Base-by-base conservation (phyloP, 2,797 vertebrate genomes). In the Takifugu ocellatus region DNA sequence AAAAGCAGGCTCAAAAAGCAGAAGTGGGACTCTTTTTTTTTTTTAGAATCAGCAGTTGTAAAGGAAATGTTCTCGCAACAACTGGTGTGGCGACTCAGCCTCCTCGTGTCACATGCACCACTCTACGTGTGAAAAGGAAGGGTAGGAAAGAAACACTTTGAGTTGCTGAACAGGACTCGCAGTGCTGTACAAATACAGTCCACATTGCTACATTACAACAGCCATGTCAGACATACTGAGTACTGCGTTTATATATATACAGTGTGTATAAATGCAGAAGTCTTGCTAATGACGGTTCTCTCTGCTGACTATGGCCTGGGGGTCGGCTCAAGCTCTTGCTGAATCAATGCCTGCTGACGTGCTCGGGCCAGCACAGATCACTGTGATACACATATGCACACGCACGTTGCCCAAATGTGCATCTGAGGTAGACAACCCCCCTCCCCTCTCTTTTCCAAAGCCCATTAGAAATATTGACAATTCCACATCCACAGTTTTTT, bases 381-480 rank as follows among this genome's bases (percentile, higher is more conserved):
- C 57, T 67, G 47, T 45, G 49, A 24, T 1, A 58, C 49, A 46
- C 51, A 61, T 49, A 49, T 47, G 33, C 66, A 51, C 54, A 49
- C 45, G 46, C 49, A 33, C 26, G 31, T 8, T 52, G 54, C 16
- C 6, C 26, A 61, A 44, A 59, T 51, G 51, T 25, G 36, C 49
- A 55, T 39, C 51, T 61, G 11, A 44, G 16, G 6, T 61, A 39
- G 16, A 53, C 36, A 24, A 29, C 50, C 36, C 33, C 56, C 10
- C 31, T 14, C 25, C 10, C 39, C 57, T 12, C 36, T 39, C 36
- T 54, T 53, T 77, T 55, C 72, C 27, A 62, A 53, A 67, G 45
- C 25, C 74, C 77, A 81, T 87, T 79, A 82, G 51, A 64, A 50
- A 10, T 87, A 89, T 88, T 48, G 87, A 86, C 25, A 14, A 66